Conservation (phyloP, 2,888 invertebrate genomes). For the Yponomeuta cagnagella region DNA sequence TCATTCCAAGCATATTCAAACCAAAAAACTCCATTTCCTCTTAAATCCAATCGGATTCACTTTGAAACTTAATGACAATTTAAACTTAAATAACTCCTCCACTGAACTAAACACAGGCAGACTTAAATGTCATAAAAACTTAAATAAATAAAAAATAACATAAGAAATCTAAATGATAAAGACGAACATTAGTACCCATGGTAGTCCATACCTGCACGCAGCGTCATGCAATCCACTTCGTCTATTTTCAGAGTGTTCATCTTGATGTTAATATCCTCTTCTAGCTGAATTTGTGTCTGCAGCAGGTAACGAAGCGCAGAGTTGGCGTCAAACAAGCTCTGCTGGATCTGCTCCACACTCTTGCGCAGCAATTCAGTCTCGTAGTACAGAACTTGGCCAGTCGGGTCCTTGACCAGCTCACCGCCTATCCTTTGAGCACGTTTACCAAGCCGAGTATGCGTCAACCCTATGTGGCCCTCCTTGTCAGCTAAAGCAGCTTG, state of each 20-base stretch:
- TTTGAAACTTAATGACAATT: no score
- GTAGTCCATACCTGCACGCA: constrained; percentile 76
- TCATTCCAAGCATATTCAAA: no score
- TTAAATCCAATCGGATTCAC: no score
- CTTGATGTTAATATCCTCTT: constrained; percentile 89
- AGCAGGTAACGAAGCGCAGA: constrained; percentile 83
- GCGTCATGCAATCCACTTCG: constrained; percentile 86
- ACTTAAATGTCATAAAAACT: not conserved
- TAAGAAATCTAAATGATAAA: not conserved
- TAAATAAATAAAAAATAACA: not conserved
- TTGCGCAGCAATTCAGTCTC: constrained; percentile 77
- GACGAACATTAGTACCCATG: not conserved
- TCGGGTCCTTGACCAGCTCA: constrained; percentile 84
- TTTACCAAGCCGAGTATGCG: constrained; percentile 84
- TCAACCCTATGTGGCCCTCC: constrained; percentile 82
- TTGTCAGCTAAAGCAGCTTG: constrained; percentile 83
- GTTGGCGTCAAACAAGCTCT: constrained; percentile 77
- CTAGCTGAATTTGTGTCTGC: constrained; percentile 84
- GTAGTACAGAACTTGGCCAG: constrained; percentile 78
- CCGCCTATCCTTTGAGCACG: constrained; percentile 81
- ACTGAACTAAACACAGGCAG: not conserved
- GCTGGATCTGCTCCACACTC: constrained; percentile 74
- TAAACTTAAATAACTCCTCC: no score
- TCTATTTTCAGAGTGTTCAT: constrained; percentile 88
- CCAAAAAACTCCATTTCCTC: no score